Evolutionary conservation across 1,140 invertebrate genomes (phyloP), one percentile per base, ranked within the genome.

Genomic region (Tribolium castaneum): DNA sequence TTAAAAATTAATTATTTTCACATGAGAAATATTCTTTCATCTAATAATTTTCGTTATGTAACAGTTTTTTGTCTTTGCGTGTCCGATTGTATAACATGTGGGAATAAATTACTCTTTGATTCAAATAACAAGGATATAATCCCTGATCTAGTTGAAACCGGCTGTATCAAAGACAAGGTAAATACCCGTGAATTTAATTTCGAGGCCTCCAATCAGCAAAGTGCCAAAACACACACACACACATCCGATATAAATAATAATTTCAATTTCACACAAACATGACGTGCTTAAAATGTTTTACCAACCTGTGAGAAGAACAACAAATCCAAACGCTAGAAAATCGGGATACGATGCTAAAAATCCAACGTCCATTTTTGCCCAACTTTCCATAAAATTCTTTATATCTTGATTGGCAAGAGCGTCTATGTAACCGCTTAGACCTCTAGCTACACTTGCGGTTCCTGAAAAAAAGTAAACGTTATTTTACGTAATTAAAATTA

Each of bases 381-480:
- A 79, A 0, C 89, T 87, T n/a, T 88, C 87, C 75, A 98, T 91
- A 1, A 91, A 88, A 6, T 89, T 89, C 16, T 90, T 90, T 87
- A 98, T 96, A 7, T 89, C 89, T 76, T 95, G 91, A 81, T 93
- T 90, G 54, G 93, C 89, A 0, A 98, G 86, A 7, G 93, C 91
- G 85, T 99, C 96, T 10, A 99, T 91, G 82, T 98, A 98, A 66
- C 93, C 93, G 83, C 95, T 96, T 84, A 97, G 92, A 14, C 96
- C 97, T 83, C 95, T 91, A 1, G 96, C 97, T n/a, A 98, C 95
- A 80, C 95, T 96, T 3, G 97, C 96, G 0, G 94, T 94, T 78
- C 93, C 94, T 94, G 80, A 3, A 84, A 85, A 73, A 77, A 25
- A 52, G 25, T 30, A 30, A 30, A 30, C 25, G 5, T 5, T 30